Base-by-base conservation (phyloP, 1,140 invertebrate species). In the Rhyacophila brunnea region DNA sequence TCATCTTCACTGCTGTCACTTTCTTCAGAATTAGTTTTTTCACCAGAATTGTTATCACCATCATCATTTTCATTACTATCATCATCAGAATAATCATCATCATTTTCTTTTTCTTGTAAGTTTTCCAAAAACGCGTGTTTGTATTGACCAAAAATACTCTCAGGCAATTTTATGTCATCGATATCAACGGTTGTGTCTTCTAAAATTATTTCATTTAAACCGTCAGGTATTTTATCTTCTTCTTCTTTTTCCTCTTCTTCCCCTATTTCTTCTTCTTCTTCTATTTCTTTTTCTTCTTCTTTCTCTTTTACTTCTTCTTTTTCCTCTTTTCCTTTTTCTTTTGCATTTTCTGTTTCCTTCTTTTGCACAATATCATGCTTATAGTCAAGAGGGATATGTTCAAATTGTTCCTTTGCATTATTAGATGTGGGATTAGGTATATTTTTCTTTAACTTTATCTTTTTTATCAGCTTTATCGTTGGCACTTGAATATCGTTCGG, bases 381-480 rank as follows among this genome's bases (percentile, higher is more conserved):
- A 56, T 79, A 77, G 69, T 77, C 64, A 42, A 72, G 60, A 19
- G 77, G 75, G 50, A 78, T 77, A 65, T 73, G 69, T 71, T 78
- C 75, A 65, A 78, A 76, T 58, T 79, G 68, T 66, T 77, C 70
- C 62, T 79, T 79, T 6, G 74, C 65, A 54, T 63, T 63, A 53
- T 55, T 60, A 51, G 40, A 6, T 18, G 48, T 23, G 36, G n/a
- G n/a, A 36, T 17, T 15, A 4, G 14, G 13, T 3, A 45, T 45
- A 45, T 45, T 45, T 17, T 45, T 15, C 10, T 40, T 40, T 6
- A 5, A 28, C 23, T 28, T 28, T 28, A 5, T 28, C 23, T 9
- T 28, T 49, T 49, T 36, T 17, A 15, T 34, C n/a, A n/a, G 20
- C 17, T 47, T 47, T 28, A 1, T 9, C 10, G 20, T 10, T 47